phyloP scores from a whole-genome alignment of 2,113 vertebrate genomes.

The Mastomys natalensis region DNA sequence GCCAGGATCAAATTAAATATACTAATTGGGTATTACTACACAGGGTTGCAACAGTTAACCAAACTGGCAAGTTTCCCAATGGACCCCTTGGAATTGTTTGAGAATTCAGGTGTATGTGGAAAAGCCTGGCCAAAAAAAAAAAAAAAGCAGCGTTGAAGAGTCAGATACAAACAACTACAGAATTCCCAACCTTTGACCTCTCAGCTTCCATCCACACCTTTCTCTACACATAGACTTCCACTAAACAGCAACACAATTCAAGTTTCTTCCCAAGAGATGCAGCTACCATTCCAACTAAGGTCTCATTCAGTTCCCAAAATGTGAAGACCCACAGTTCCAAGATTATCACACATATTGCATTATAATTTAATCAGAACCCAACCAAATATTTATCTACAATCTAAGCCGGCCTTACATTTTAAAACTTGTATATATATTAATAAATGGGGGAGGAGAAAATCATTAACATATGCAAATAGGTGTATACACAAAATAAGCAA shows the following conservation, averaged over 20 bases:
- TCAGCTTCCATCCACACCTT: neutral
- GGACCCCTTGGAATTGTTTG: neutral
- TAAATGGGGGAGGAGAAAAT: neutral
- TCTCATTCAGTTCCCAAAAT: neutral
- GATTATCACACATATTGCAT: neutral
- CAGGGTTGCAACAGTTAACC: neutral
- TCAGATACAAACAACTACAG: neutral
- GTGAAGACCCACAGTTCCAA: neutral
- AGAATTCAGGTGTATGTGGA: neutral
- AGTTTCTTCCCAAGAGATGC: neutral
- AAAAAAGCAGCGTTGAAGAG: neutral
- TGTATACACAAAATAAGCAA: neutral
- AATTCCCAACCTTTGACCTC: neutral
- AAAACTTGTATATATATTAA: neutral
- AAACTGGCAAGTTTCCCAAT: neutral
- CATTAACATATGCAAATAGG: neutral
- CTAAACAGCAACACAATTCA: neutral
- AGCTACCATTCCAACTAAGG: neutral
- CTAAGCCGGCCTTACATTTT: neutral
- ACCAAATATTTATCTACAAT: constrained; percentile 1
- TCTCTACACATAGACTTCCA: neutral
- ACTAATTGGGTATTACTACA: too few relatives aligned
- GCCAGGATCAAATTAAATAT: too few relatives aligned
- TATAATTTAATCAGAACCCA: neutral
- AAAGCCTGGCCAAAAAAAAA: neutral